Evolutionary conservation across 2,888 invertebrate species (phyloP).

Genomic region (Diadegma fenestrale): DNA sequence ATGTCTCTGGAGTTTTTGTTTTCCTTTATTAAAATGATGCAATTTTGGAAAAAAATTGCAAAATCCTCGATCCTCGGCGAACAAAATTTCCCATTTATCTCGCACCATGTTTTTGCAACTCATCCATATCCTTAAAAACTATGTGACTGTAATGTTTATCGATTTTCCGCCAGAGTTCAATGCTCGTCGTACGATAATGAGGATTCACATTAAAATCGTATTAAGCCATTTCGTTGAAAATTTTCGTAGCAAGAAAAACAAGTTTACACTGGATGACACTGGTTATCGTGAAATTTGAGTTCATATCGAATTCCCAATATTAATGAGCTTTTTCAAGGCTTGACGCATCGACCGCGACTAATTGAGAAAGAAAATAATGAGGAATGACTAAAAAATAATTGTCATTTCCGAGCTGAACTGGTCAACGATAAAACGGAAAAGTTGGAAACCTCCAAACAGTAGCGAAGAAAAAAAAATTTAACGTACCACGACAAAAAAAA

Average conservation of each 20-base stretch:
- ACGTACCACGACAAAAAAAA: too few relatives aligned
- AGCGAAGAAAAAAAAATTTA: not conserved
- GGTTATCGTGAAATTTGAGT: not conserved
- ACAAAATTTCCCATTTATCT: too few relatives aligned
- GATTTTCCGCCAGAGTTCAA: not conserved
- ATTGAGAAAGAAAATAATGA: not conserved
- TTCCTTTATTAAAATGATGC: too few relatives aligned
- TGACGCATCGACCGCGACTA: not conserved
- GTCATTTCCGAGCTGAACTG: not conserved
- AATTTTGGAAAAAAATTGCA: too few relatives aligned
- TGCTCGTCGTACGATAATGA: not conserved
- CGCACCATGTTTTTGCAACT: not conserved
- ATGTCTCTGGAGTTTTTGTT: too few relatives aligned
- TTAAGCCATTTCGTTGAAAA: not conserved
- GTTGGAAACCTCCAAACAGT: not conserved
- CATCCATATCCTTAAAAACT: too few relatives aligned
- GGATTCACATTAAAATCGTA: conserved; percentile 5
- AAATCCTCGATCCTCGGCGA: too few relatives aligned
- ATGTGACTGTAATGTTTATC: not conserved
- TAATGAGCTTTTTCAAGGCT: not conserved
- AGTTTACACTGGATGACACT: not conserved
- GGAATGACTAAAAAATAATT: not conserved
- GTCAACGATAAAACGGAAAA: not conserved
- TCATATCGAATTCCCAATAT: not conserved
- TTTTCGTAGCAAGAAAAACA: not conserved